Evolutionary conservation across 2,113 vertebrate genomes (phyloP).

Genomic region (Bos indicus): DNA sequence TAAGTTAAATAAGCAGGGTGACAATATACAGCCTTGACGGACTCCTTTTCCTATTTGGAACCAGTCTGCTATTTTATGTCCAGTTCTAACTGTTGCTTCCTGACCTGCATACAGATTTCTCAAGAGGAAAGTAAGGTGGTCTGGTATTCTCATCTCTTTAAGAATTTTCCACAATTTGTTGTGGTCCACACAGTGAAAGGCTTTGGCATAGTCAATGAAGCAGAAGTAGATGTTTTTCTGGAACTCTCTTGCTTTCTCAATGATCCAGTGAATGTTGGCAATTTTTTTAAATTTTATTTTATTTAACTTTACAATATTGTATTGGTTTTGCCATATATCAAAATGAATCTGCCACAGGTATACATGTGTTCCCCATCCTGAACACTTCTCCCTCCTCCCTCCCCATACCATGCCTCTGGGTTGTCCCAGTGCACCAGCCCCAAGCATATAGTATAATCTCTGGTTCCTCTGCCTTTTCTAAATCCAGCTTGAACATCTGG

Average conservation of each 20-base stretch:
- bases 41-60: neutral
- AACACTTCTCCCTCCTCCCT: too few relatives aligned
- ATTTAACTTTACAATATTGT: too few relatives aligned
- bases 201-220: neutral
- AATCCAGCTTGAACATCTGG: neutral
- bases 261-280: accelerated
- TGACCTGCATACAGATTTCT: neutral
- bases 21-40: neutral
- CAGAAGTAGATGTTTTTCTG: neutral
- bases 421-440: too few relatives aligned
- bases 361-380: too few relatives aligned
- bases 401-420: too few relatives aligned
- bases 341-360: too few relatives aligned
- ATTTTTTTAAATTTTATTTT: neutral
- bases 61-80: neutral
- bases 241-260: neutral
- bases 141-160: neutral
- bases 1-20: neutral
- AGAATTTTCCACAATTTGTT: neutral
- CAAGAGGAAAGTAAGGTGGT: neutral
- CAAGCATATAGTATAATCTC: neutral
- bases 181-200: neutral
- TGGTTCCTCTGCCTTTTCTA: neutral
- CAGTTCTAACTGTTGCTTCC: neutral
- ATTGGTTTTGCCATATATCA: too few relatives aligned